A percentile compares a stretch with the other conserved stretches of the same genome.
Conservation (phyloP, 2,888 invertebrate genomes). For the Meandrusa payeni region DNA sequence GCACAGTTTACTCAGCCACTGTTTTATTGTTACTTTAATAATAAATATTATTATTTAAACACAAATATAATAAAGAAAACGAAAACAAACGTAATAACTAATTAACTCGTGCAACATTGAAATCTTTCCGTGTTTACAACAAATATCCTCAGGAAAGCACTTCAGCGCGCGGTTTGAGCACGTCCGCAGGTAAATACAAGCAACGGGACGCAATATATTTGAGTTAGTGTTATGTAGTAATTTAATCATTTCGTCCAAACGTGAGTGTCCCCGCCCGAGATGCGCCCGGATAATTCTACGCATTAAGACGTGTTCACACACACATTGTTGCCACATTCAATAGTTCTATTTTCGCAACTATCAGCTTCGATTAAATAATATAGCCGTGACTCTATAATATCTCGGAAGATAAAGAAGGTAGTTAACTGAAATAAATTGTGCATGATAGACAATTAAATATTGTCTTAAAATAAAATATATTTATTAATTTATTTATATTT, state of each 20-base stretch:
- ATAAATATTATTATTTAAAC: neutral
- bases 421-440: no score
- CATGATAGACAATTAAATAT: no score
- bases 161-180: constrained; percentile 7
- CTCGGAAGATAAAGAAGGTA: no score
- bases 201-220: constrained; percentile 19
- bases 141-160: constrained; percentile 18
- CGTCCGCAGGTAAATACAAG: constrained; percentile 15
- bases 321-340: neutral
- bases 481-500: no score
- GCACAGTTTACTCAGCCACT: no score
- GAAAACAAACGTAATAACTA: constrained; percentile 6
- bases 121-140: constrained; percentile 8
- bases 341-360: no score
- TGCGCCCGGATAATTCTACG: constrained; percentile 15
- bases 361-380: no score
- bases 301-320: constrained; percentile 15
- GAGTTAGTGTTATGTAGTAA: constrained; percentile 20
- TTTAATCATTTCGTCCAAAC: constrained; percentile 25
- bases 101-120: constrained; percentile 9
- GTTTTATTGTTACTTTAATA: no score
- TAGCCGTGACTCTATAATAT: no score
- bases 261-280: constrained; percentile 19
- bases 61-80: constrained; percentile 7
- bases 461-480: no score